A percentile compares a stretch with the other conserved stretches of the same genome.
Evolutionary conservation across 1,140 invertebrate species (phyloP).

Genomic region (Coboldia fuscipes): DNA sequence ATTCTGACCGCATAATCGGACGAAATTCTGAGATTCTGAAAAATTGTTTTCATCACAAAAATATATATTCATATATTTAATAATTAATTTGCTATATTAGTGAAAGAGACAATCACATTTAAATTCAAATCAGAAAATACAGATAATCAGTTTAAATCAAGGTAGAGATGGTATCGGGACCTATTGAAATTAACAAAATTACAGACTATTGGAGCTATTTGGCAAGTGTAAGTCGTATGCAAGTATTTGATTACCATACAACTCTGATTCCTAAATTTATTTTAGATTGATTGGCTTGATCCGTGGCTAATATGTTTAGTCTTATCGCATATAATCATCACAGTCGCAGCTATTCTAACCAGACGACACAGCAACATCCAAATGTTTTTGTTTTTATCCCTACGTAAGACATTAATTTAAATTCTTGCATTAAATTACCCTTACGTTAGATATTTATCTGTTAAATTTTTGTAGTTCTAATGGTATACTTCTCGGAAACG

Average conservation of each 20-base stretch:
- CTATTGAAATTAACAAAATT: constrained; percentile 34
- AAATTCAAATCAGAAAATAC: no score
- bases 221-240: constrained; percentile 29
- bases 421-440: constrained; percentile 2
- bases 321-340: constrained; percentile 51
- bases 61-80: no score
- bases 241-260: constrained; percentile 4
- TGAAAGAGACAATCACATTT: no score
- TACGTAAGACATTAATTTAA: constrained; percentile 41
- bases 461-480: constrained; percentile 38
- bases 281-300: constrained; percentile 74
- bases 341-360: constrained; percentile 54
- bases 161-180: no score
- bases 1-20: no score
- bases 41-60: no score
- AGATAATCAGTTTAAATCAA: no score
- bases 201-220: constrained; percentile 33
- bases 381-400: constrained; percentile 54
- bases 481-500: constrained; percentile 72
- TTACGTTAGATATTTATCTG: constrained; percentile 5
- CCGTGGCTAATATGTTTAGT: constrained; percentile 61
- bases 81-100: no score
- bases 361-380: constrained; percentile 72
- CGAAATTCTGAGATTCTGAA: no score
- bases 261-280: constrained; percentile 9